Evolutionary conservation across 1,140 invertebrate genomes (phyloP).

Genomic region (Caenorhabditis elegans): WBcel235 BX284606.5:15213001-15213500

Average conservation of each 20-base stretch:
- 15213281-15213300: too few species aligned
- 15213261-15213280: neutral
- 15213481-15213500: neutral
- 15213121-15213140: constrained; percentile 45
- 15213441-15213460: neutral
- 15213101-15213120: constrained; percentile 42
- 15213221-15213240: constrained; percentile 22
- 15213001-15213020: too few species aligned
- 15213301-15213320: neutral
- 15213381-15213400: too few species aligned
- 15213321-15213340: neutral
- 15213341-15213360: too few species aligned
- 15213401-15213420: too few species aligned
- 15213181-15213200: neutral
- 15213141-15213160: constrained; percentile 46
- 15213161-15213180: constrained; percentile 45
- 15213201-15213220: neutral
- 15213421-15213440: too few species aligned
- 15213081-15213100: constrained; percentile 42
- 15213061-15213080: neutral
- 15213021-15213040: too few species aligned
- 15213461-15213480: neutral
- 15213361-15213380: too few species aligned
- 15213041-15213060: neutral
- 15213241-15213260: neutral